Evolutionary conservation across 2,113 vertebrate species (phyloP).

Genomic region (Lophochroa leadbeateri): DNA sequence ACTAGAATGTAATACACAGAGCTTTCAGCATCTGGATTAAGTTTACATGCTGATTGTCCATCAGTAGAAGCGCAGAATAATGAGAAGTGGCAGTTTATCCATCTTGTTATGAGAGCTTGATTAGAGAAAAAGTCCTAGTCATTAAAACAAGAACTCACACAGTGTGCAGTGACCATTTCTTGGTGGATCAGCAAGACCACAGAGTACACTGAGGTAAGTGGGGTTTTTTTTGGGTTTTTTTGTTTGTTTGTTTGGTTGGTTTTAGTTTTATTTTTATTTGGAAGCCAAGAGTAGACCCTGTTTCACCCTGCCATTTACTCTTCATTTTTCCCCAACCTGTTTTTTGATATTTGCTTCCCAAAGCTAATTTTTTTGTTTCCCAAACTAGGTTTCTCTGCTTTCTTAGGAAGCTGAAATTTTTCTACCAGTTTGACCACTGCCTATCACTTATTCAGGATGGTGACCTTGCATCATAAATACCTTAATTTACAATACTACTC

Average conservation of each 20-base stretch:
- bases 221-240: too few relatives aligned
- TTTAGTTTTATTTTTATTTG: neutral
- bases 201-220: neutral
- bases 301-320: neutral
- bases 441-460: neutral
- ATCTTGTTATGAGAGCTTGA: neutral
- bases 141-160: neutral
- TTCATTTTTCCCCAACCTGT: neutral
- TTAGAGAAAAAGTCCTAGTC: neutral
- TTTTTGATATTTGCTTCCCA: neutral
- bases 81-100: neutral
- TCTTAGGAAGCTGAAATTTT: neutral
- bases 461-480: neutral
- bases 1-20: neutral
- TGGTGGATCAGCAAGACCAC: neutral
- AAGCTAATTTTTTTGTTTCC: neutral
- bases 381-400: neutral
- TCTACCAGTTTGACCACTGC: neutral
- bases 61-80: neutral
- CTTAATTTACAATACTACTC: neutral
- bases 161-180: neutral
- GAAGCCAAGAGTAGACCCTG: neutral
- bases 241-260: neutral
- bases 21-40: neutral
- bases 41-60: neutral